A percentile compares a stretch with the other conserved stretches of the same genome.
These are phyloP conservation scores for Coilia nasus DNA, from an alignment of 2,797 vertebrate species.

Conservation along the genomic window DNA sequence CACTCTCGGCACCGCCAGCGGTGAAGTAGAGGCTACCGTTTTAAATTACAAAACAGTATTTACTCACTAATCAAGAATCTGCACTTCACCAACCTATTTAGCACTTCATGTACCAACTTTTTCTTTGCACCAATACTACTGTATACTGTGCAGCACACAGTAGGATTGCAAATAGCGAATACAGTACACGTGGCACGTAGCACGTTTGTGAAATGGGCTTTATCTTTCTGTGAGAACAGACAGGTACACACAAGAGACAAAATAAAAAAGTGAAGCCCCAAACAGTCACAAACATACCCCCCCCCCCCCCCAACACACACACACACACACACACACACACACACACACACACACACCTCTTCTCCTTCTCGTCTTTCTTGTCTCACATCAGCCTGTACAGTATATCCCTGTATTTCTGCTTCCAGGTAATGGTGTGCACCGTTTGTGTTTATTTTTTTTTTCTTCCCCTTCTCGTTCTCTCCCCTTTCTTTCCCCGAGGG, in stretches of 20 bases:
- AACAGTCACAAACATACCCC: neutral
- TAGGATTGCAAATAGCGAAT: neutral
- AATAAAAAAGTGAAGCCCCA: neutral
- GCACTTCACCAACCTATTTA: no score
- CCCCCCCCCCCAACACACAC: no score
- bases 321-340: no score
- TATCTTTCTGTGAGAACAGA: neutral
- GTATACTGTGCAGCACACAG: neutral
- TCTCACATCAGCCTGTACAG: slow-evolving; percentile 21
- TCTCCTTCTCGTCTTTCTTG: neutral
- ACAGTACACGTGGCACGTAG: neutral
- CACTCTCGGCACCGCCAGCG: no score
- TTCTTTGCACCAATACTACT: no score
- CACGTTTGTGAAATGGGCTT: neutral
- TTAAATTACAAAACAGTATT: no score
- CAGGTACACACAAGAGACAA: neutral
- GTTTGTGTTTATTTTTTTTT: neutral
- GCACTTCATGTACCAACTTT: no score
- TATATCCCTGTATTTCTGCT: slow-evolving; percentile 45
- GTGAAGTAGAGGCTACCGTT: no score
- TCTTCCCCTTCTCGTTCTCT: neutral
- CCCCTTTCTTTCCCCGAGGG: neutral
- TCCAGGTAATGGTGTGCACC: slow-evolving; percentile 44
- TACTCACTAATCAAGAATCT: no score
- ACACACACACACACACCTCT: neutral